Percentiles rank a stretch among this genome's conserved stretches.
Evolutionary conservation across 2,113 vertebrate genomes (phyloP).

Genomic region (Menura novaehollandiae): DNA sequence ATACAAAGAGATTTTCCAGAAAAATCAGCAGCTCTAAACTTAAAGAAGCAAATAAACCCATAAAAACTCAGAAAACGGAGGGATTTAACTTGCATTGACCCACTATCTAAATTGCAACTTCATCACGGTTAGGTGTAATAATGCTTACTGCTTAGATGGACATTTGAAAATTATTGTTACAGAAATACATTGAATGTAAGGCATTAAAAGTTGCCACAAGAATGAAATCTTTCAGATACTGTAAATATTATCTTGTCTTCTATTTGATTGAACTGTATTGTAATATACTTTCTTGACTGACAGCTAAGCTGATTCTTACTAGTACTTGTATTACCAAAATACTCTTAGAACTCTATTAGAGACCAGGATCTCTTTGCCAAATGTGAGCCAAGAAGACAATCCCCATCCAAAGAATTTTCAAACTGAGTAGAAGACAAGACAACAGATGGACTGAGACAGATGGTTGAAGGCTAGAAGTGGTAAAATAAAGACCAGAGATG

Average conservation of each 20-base stretch:
- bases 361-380: not conserved
- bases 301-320: not conserved
- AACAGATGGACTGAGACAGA: slow-evolving; percentile 56
- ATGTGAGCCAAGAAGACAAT: not conserved
- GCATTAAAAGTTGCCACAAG: not conserved
- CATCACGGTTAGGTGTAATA: not conserved
- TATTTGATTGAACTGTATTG: not conserved
- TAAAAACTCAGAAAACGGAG: not conserved
- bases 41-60: not conserved
- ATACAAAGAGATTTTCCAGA: not conserved
- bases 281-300: not conserved
- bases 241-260: not conserved
- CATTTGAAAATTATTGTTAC: not conserved
- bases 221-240: not conserved
- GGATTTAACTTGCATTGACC: not conserved
- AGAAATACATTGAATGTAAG: not conserved
- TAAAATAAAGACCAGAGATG: slow-evolving; percentile 30
- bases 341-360: not conserved
- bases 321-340: not conserved
- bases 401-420: slow-evolving; percentile 15
- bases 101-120: not conserved
- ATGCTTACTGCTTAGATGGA: not conserved
- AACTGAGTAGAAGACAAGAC: slow-evolving; percentile 2
- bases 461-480: slow-evolving; percentile 3
- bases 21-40: not conserved